Base-by-base conservation (phyloP, 2,113 vertebrate genomes). In the Cheilinus undulatus region DNA sequence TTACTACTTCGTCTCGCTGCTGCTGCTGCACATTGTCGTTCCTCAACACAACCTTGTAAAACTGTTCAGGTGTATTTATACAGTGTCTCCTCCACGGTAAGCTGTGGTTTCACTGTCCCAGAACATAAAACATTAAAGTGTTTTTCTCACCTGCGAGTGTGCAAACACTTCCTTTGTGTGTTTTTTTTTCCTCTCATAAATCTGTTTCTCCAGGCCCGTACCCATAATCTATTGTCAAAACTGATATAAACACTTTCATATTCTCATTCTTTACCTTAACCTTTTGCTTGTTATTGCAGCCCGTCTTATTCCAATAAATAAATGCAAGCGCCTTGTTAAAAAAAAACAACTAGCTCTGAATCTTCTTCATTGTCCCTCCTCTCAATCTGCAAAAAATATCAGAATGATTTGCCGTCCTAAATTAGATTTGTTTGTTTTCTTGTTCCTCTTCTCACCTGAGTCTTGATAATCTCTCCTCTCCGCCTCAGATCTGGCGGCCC, bases 381-480 rank as follows among this genome's bases (percentile, higher is more conserved):
- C 51, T 83, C 66, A 22, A 24, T 68, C 51, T 62, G 48, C 24
- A 64, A 72, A 50, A 59, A 19, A 61, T 73, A 59, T 68, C 58
- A 32, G 54, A 45, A 57, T 76, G 49, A 76, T 79, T 75, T 45
- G 60, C 42, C 36, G 56, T 56, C 71, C 65, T 65, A 72, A 87
- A 80, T 81, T 52, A 58, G 69, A 84, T 76, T 46, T 36, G 72
- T 80, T 85, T 78, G 81, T 65, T 82, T 90, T 78, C 90, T 88
- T 91, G 76, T 88, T 43, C 20, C 69, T 2, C 69, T 30, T 59
- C 38, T 92, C 89, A 89, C 86, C 89, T 91, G 84, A 90, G 82
- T 89, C 66, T 60, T 62, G 54, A 61, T 84, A 82, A 80, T 86
- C 56, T 69, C 61, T 52, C n/a, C 49, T 79, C 50, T 65, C 58